Conservation (phyloP, 2,113 vertebrate species). For the Gasterosteus nipponicus region DNA sequence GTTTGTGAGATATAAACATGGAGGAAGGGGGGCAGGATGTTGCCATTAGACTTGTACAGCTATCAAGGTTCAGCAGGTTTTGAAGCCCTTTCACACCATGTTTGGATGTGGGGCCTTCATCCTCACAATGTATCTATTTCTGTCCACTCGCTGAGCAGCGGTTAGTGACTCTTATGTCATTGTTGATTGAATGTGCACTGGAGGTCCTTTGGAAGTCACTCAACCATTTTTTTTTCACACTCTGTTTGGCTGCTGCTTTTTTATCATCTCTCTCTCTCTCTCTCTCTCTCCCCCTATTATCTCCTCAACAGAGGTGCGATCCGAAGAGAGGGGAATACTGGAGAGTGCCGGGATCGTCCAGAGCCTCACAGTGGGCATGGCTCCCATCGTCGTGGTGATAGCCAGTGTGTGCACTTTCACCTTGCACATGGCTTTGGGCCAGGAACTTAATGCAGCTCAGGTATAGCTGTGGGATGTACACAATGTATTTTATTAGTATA, state of each 20-base stretch:
- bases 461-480: conserved; percentile 57
- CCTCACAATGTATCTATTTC: conserved; percentile 47
- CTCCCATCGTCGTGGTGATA: conserved; percentile 82
- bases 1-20: conserved; percentile 42
- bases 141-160: conserved; percentile 33
- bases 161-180: conserved; percentile 38
- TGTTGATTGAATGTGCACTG: conserved; percentile 41
- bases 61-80: conserved; percentile 62
- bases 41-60: conserved; percentile 44
- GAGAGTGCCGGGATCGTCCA: conserved; percentile 81
- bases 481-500: not conserved
- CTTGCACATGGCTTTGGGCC: conserved; percentile 83
- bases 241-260: conserved; percentile 22
- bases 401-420: conserved; percentile 86
- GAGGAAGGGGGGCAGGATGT: conserved; percentile 38
- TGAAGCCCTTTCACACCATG: conserved; percentile 53
- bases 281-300: conserved; percentile 14
- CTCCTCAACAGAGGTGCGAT: conserved; percentile 76
- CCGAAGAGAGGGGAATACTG: conserved; percentile 79
- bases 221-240: conserved; percentile 5
- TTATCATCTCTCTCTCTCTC: conserved; percentile 18
- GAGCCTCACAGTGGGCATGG: conserved; percentile 83
- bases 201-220: conserved; percentile 28
- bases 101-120: conserved; percentile 43
- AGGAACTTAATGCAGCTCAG: conserved; percentile 84